Conservation (phyloP, 30 jellyfish, hydroid and myxozoan species). For the Catostylus mosaicus region DNA sequence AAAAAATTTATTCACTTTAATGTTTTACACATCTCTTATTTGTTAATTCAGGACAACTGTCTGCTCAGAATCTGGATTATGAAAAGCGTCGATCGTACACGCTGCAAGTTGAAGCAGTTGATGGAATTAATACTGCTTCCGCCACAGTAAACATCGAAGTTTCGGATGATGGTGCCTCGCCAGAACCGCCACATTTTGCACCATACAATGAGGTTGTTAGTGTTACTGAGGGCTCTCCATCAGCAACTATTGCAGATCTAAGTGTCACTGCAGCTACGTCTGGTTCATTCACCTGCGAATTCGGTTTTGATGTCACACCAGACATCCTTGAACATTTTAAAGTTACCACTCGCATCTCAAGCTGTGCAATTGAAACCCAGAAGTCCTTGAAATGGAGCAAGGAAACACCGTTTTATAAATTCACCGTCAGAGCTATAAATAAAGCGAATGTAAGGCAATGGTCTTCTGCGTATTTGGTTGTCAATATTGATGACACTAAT, state of each 20-base stretch:
- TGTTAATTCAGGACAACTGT: constrained; percentile 73
- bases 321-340: constrained; percentile 56
- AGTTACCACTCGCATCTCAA: constrained; percentile 66
- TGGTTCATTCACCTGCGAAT: constrained; percentile 74
- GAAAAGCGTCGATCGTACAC: constrained; percentile 64
- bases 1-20: too few relatives aligned
- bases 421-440: constrained; percentile 78
- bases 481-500: constrained; percentile 67
- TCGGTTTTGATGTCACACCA: constrained; percentile 82
- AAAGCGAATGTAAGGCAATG: constrained; percentile 65
- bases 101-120: constrained; percentile 74
- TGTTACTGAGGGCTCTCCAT: constrained; percentile 68
- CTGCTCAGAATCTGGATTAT: constrained; percentile 84
- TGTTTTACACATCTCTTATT: neutral
- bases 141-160: constrained; percentile 84
- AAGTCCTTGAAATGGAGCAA: constrained; percentile 72
- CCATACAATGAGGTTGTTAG: constrained; percentile 43
- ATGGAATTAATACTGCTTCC: constrained; percentile 67
- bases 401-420: constrained; percentile 63
- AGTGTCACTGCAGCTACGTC: constrained; percentile 65
- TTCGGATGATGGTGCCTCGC: constrained; percentile 50
- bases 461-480: constrained; percentile 70
- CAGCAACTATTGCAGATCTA: constrained; percentile 53
- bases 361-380: constrained; percentile 75
- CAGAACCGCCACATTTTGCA: constrained; percentile 88